These are phyloP conservation scores for Ciconia maguari DNA, from an alignment of 2,113 vertebrate species.

Conservation along the genomic window DNA sequence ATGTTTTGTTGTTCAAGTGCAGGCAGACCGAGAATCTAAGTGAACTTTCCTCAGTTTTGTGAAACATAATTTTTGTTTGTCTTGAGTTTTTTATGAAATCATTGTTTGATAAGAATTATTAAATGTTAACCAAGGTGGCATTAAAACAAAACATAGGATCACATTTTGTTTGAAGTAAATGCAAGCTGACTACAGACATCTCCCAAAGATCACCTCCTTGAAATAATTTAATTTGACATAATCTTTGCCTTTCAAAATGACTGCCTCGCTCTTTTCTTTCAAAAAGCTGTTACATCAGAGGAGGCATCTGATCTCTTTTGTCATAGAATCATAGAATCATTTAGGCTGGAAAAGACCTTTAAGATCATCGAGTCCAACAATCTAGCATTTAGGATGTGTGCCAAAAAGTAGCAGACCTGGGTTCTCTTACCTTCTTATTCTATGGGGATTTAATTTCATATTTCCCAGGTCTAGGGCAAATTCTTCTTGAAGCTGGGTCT, in stretches of 20 bases:
- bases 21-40: neutral
- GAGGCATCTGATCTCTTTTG: neutral
- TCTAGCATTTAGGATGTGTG: neutral
- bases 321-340: neutral
- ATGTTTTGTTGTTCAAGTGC: neutral
- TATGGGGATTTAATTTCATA: neutral
- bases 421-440: neutral
- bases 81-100: neutral
- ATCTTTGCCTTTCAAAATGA: neutral
- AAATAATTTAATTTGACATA: neutral
- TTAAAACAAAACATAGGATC: neutral
- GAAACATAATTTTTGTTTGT: neutral
- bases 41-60: neutral
- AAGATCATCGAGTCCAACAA: neutral
- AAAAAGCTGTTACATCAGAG: neutral
- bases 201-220: neutral
- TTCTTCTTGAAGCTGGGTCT: neutral
- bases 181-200: neutral
- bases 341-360: neutral
- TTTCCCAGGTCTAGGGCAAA: neutral
- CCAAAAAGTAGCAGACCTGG: neutral
- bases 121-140: neutral
- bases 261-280: neutral
- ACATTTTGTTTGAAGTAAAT: neutral
- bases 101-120: neutral